These are phyloP conservation scores for Lasiurus cinereus DNA, from an alignment of 2,113 vertebrate species.

Conservation along the genomic window DNA sequence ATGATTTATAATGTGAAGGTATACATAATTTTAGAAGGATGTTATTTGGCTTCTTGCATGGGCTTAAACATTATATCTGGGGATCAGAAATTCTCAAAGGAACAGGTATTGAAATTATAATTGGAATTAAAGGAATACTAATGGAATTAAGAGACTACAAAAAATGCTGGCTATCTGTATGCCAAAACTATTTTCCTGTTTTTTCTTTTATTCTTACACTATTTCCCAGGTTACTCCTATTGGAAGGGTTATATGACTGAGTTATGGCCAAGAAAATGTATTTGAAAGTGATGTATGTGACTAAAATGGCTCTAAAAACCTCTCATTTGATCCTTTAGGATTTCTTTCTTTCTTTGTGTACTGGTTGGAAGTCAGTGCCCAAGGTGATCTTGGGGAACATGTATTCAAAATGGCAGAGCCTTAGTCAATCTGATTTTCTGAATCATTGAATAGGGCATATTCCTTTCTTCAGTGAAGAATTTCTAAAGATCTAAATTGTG, in stretches of 20 bases:
- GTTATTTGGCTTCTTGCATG: background rate
- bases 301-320: background rate
- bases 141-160: background rate
- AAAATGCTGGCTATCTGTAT: background rate
- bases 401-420: background rate
- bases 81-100: background rate
- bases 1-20: background rate
- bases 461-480: background rate
- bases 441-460: background rate
- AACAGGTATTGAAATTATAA: background rate
- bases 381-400: background rate
- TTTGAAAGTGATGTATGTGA: background rate
- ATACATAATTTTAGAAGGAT: background rate
- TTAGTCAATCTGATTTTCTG: background rate
- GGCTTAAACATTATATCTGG: background rate
- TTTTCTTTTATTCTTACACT: background rate
- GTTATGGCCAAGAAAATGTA: background rate
- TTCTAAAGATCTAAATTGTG: slow-evolving; percentile 40
- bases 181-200: background rate
- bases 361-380: background rate
- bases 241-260: background rate
- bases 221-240: background rate
- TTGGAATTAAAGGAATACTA: background rate
- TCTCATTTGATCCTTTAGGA: background rate
- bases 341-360: background rate